phyloP scores from a whole-genome alignment of 1,140 invertebrate species.

The Pemphigus obesinymphae region DNA sequence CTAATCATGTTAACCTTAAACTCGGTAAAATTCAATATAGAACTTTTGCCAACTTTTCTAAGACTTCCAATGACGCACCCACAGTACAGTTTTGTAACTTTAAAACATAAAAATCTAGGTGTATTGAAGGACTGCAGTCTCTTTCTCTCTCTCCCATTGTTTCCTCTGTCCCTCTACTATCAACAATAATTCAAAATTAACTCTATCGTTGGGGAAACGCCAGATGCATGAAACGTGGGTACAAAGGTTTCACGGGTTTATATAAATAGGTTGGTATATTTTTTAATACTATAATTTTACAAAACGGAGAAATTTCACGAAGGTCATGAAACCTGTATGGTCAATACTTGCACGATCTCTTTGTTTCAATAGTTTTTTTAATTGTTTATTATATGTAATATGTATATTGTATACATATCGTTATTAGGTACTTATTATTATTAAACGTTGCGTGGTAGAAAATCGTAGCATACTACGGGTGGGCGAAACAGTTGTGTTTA shows the following conservation, averaged over 20 bases:
- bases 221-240: not conserved
- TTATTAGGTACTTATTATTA: not conserved
- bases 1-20: not conserved
- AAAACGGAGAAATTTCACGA: constrained; percentile 9
- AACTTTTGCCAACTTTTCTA: constrained; percentile 7
- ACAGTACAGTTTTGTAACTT: not conserved
- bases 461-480: not conserved
- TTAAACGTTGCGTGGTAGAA: constrained; percentile 13
- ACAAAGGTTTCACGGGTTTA: not conserved
- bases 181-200: not conserved
- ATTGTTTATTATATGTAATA: no score
- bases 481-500: constrained; percentile 10
- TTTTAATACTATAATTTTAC: not conserved
- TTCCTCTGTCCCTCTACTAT: not conserved
- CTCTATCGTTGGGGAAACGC: constrained; percentile 4
- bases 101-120: not conserved
- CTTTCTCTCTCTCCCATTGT: not conserved
- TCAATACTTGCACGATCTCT: constrained; percentile 31
- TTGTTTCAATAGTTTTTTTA: constrained; percentile 30
- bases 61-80: not conserved
- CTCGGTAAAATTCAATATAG: not conserved
- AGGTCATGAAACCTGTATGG: constrained; percentile 2
- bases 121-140: constrained; percentile 2
- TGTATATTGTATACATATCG: not conserved
- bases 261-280: not conserved